phyloP scores from a whole-genome alignment of 2,797 vertebrate genomes.

The Artibeus jamaicensis region DNA sequence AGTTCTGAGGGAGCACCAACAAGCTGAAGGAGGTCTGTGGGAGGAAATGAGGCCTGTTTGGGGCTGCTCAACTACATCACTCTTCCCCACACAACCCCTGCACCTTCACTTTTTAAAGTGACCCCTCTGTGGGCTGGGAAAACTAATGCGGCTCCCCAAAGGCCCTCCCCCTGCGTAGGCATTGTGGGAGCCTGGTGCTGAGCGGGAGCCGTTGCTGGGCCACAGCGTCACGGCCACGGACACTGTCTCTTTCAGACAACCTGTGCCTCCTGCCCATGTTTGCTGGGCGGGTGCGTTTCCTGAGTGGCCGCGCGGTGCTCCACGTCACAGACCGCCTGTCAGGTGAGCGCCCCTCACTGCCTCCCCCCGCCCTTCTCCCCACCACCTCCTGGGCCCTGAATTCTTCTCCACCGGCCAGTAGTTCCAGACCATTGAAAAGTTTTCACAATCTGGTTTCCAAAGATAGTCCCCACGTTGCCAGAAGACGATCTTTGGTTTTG shows the following conservation, averaged over 20 bases:
- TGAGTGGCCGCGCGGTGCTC: constrained; percentile 77
- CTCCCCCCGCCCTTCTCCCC: accelerated
- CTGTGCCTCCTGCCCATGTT: constrained; percentile 74
- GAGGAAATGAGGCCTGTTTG: neutral
- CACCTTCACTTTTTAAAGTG: neutral
- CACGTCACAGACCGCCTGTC: constrained; percentile 76
- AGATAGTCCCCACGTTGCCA: neutral
- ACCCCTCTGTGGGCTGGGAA: neutral
- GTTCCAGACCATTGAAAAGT: neutral
- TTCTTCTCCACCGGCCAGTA: neutral
- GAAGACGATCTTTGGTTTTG: neutral
- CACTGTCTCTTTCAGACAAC: constrained; percentile 78
- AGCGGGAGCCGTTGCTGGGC: accelerated
- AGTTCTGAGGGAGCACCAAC: neutral
- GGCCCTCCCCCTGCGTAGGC: neutral
- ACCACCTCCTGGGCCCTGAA: neutral
- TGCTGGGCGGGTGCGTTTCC: constrained; percentile 68
- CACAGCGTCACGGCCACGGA: accelerated
- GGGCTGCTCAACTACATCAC: neutral
- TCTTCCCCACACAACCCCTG: neutral
- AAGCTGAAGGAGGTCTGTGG: neutral
- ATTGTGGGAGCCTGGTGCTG: accelerated
- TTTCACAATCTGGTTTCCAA: neutral
- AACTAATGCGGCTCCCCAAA: neutral
- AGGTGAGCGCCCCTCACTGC: constrained; percentile 64